phyloP scores from a whole-genome alignment of 1,140 invertebrate species.

The Brachionus manjavacas region DNA sequence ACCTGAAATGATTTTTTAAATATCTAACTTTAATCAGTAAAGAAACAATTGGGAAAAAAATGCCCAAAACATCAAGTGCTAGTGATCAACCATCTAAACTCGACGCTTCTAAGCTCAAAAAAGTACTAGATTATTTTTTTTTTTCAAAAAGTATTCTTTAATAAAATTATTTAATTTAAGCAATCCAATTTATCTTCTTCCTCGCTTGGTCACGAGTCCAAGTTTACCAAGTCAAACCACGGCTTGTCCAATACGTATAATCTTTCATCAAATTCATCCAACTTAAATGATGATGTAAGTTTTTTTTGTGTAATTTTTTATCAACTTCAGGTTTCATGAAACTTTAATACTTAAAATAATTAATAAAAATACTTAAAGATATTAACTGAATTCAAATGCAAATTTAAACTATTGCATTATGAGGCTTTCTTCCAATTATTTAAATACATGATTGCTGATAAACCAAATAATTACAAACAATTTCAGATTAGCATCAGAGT shows the following conservation, averaged over 20 bases:
- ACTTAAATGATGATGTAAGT: slow-evolving; percentile 9
- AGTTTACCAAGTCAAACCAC: neutral
- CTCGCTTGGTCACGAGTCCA: neutral
- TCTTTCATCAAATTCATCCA: neutral
- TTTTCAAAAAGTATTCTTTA: neutral
- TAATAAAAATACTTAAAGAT: too few relatives aligned
- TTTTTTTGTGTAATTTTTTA: neutral
- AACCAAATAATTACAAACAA: neutral
- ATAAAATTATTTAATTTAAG: neutral
- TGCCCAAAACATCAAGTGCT: neutral
- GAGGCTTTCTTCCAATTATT: neutral
- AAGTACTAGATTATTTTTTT: neutral
- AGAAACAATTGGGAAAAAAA: neutral
- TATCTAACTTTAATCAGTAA: neutral
- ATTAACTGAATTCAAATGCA: neutral
- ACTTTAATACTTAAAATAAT: too few relatives aligned
- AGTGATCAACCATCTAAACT: neutral
- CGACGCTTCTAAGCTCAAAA: neutral
- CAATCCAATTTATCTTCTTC: neutral
- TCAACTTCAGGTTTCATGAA: neutral
- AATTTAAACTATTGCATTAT: neutral
- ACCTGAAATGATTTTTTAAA: neutral
- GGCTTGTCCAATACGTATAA: neutral
- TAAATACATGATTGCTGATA: neutral
- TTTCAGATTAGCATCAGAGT: too few relatives aligned